These are phyloP conservation scores for Axis porcinus DNA, from an alignment of 2,113 vertebrate genomes.

Conservation along the genomic window DNA sequence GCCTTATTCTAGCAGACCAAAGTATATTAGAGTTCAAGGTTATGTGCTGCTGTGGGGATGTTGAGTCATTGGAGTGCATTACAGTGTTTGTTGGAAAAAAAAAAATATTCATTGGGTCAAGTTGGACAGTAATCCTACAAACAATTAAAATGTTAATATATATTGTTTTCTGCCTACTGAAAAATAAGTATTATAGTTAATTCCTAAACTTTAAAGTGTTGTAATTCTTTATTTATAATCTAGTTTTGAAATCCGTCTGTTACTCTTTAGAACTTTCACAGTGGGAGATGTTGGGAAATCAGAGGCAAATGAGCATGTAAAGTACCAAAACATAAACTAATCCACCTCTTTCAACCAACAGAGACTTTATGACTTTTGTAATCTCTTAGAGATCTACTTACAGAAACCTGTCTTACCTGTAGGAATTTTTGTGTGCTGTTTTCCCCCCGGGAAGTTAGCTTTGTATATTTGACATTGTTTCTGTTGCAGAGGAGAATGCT, in stretches of 20 bases:
- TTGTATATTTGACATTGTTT: neutral
- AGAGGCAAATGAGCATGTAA: neutral
- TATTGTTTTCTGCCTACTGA: conserved; percentile 34
- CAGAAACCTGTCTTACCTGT: neutral
- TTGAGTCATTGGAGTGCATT: conserved; percentile 27
- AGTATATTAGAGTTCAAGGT: neutral
- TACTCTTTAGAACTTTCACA: neutral
- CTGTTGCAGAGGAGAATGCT: neutral
- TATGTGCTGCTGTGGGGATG: conserved; percentile 5
- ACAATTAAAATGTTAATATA: neutral
- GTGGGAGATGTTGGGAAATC: neutral
- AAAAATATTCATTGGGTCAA: neutral
- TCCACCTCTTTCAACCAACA: neutral
- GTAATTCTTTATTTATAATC: neutral
- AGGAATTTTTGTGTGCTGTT: neutral
- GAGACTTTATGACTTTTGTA: neutral
- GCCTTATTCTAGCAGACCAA: neutral
- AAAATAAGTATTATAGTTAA: conserved; percentile 22
- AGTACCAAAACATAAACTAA: neutral
- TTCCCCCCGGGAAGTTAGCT: neutral
- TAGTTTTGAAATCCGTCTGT: conserved; percentile 27
- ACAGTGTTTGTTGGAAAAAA: neutral
- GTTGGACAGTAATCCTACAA: neutral
- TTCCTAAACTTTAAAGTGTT: conserved; percentile 4
- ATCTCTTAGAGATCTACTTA: neutral